Base-by-base conservation (phyloP, 1,140 invertebrate genomes). In the Drosophila ogumai region DNA sequence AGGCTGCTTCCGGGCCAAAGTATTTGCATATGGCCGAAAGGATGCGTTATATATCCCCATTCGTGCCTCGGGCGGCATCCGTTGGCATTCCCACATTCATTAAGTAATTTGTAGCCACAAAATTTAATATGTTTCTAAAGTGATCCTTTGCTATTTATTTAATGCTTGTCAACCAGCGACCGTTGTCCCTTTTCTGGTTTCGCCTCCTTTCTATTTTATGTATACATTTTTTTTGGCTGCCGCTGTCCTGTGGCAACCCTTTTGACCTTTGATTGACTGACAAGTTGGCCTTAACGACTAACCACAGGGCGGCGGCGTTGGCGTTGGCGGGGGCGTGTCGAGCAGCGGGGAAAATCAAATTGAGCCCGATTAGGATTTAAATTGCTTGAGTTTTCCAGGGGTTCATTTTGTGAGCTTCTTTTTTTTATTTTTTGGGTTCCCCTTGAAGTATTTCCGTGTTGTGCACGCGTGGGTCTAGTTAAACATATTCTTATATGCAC, bases 231-330 rank as follows among this genome's bases (percentile, higher is more conserved):
- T 65, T 55, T 32, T 28, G 4, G 25, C 38, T 34, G 19, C 13
- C 31, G 6, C 12, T 34, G 7, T 25, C 31, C 32, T 31, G 32
- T 10, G 43, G 36, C 50, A 79, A 82, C 81, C 73, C 85, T 90
- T 72, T 73, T 88, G 85, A 88, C 84, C 85, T 81, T 80, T 90
- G 85, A 88, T 90, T 88, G 84, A 88, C 84, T 88, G 84, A 80
- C 85, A 90, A 88, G 72, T 84, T 88, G 84, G 65, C 84, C 63
- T 61, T 77, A 88, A 88, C 85, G 76, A 90, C 57, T 60, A 56
- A 61, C 55, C 79, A 28, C 64, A 49, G 41, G 64, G 41, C 2
- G 22, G 19, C 10, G 19, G 34, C 17, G 31, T 19, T 19, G 31
- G 7, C 13, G 22, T 47, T 47, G 22, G 22, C 22, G 12, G 17